Base-by-base conservation (phyloP, 2,113 vertebrate species). In the Plecotus auritus region DNA sequence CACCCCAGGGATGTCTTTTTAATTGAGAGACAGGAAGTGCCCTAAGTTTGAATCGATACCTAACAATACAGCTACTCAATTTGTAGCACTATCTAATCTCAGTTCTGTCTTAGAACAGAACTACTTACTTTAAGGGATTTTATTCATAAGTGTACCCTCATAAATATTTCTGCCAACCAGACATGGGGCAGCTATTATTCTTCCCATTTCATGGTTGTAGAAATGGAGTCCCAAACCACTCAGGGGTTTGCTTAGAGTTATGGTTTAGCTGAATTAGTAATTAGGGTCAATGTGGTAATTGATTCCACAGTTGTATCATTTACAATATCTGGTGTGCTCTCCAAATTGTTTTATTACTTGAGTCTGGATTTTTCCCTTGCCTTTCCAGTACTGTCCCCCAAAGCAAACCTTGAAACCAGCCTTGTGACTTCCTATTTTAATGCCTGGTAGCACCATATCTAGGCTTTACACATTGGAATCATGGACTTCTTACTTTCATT, bases 41-140 rank as follows among this genome's bases (percentile, higher is more conserved):
- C 85, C n/a, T 73, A 92, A 96, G 91, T 83, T 94, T 90, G 83
- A 96, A 94, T 97, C 69, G 2, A 89, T 97, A 95, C 66, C 64
- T 94, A 84, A 87, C 88, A 92, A 72, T 89, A 86, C 22, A 94
- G 45, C 70, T 70, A 87, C 86, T 94, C 80, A 91, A 30, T 96
- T 97, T 95, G 94, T 93, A 90, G 77, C 88, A 88, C 83, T 96
- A 7, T 96, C 90, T 96, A 84, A 96, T 95, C 87, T 95, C 77
- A 84, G 7, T 94, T 88, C 86, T 92, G 90, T 92, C 23, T 91
- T 86, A 90, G 91, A 92, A 76, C 45, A 93, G 61, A 93, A 61
- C 49, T 84, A 35, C 51, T 95, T 95, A 90, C 47, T 56, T 88
- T 95, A 93, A 94, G 66, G 78, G 74, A 77, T 93, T 94, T 84